These are phyloP conservation scores for Diplosoma virens DNA, from an alignment of 23 tunicate species.

Conservation along the genomic window DNA sequence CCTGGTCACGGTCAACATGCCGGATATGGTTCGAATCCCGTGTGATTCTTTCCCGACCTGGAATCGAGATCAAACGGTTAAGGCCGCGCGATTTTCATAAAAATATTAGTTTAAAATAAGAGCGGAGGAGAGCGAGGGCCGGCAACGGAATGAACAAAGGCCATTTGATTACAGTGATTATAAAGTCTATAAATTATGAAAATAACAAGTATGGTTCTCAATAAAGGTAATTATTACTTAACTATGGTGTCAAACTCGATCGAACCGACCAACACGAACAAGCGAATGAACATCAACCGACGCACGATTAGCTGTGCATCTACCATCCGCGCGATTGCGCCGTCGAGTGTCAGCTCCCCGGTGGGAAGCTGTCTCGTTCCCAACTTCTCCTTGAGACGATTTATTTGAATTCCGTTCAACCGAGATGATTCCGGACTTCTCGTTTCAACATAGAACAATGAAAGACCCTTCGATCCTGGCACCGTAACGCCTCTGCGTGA, in stretches of 20 bases:
- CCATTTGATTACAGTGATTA: no score
- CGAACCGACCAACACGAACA: no score
- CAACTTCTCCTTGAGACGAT: constrained; percentile 73
- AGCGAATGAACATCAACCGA: no score
- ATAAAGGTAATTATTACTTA: no score
- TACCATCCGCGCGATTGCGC: constrained; percentile 68
- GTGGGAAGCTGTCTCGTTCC: constrained; percentile 98
- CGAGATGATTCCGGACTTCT: constrained; percentile 45
- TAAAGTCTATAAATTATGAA: no score
- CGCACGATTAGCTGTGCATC: no score
- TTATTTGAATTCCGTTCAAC: constrained; percentile 71
- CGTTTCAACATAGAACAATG: constrained; percentile 82
- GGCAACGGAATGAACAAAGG: no score
- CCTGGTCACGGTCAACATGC: constrained; percentile 84
- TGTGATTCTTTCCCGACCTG: constrained; percentile 67
- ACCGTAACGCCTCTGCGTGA: constrained; percentile 39
- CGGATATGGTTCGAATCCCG: constrained; percentile 69
- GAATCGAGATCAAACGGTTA: not conserved
- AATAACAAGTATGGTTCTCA: no score
- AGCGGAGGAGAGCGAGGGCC: not conserved
- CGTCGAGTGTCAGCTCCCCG: constrained; percentile 83
- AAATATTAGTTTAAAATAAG: no score
- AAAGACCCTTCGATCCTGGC: constrained; percentile 76
- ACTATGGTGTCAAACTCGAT: no score
- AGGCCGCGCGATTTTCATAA: not conserved